A percentile compares a stretch with the other conserved stretches of the same genome.
Conservation (phyloP, 1,140 invertebrate genomes). For the Heliconius hewitsoni region DNA sequence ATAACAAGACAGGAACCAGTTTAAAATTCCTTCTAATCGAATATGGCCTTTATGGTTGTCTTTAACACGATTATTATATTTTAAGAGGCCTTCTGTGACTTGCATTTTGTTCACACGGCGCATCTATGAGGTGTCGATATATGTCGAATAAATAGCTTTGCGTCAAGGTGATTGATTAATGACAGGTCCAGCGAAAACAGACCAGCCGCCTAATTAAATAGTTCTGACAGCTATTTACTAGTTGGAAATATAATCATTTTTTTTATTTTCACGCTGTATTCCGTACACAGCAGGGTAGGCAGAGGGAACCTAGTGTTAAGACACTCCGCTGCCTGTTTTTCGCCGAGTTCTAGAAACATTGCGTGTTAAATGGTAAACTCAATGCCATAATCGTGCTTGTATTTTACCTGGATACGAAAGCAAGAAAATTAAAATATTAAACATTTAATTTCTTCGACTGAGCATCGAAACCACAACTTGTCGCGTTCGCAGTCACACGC, state of each 20-base stretch:
- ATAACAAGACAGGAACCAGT: constrained; percentile 78
- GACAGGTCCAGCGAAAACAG: constrained; percentile 75
- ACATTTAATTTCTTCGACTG: no score
- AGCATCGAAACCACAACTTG: no score
- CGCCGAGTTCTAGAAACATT: no score
- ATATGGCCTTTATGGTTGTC: constrained; percentile 80
- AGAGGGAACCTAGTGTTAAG: no score
- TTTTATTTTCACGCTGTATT: no score
- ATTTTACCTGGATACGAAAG: no score
- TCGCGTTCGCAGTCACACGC: no score
- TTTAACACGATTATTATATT: constrained; percentile 83
- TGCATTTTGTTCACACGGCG: constrained; percentile 67
- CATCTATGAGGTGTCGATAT: constrained; percentile 72
- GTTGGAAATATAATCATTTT: constrained; percentile 40
- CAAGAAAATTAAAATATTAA: no score
- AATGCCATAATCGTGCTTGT: no score
- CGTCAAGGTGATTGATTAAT: constrained; percentile 79
- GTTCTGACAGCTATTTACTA: constrained; percentile 47
- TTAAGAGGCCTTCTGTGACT: constrained; percentile 81
- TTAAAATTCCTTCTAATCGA: constrained; percentile 78
- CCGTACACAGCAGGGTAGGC: no score
- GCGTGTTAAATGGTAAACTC: no score
- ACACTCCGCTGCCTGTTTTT: no score
- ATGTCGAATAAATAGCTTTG: constrained; percentile 76
- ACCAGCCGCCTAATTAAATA: constrained; percentile 77